phyloP scores from a whole-genome alignment of 1,140 invertebrate genomes.

The Rhopalosiphum maidis region DNA sequence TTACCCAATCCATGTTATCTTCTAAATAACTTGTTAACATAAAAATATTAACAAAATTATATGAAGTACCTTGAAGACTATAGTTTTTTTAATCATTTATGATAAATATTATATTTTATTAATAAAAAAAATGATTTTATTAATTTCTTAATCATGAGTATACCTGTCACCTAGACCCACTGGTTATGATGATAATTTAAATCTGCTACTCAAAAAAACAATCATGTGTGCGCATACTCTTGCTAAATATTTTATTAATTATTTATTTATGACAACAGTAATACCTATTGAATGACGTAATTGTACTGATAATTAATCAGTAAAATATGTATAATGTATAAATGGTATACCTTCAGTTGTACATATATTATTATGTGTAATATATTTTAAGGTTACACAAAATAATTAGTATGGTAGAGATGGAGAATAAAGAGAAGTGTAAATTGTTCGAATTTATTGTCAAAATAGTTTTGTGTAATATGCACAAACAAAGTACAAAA shows the following conservation, averaged over 20 bases:
- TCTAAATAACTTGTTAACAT: neutral
- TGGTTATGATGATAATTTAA: neutral
- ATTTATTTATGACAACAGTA: neutral
- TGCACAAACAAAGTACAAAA: neutral
- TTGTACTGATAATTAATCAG: neutral
- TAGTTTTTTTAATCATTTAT: neutral
- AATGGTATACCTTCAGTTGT: neutral
- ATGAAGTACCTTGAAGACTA: neutral
- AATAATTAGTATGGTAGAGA: neutral
- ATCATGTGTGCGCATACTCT: neutral
- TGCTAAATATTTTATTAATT: neutral
- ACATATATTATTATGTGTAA: neutral
- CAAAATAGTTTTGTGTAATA: neutral
- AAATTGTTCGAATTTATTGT: neutral
- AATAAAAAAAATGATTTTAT: neutral
- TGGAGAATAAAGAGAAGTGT: neutral
- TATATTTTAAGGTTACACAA: neutral
- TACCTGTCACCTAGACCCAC: neutral
- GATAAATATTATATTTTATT: neutral
- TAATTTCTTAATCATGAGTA: neutral
- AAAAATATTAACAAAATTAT: neutral
- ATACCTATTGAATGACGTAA: conserved; percentile 7
- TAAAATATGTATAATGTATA: conserved; percentile 12
- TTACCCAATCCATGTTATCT: no score
- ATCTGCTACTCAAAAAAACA: neutral